Base-by-base conservation (phyloP, 2,888 invertebrate genomes). In the Cheilosia scutellata region DNA sequence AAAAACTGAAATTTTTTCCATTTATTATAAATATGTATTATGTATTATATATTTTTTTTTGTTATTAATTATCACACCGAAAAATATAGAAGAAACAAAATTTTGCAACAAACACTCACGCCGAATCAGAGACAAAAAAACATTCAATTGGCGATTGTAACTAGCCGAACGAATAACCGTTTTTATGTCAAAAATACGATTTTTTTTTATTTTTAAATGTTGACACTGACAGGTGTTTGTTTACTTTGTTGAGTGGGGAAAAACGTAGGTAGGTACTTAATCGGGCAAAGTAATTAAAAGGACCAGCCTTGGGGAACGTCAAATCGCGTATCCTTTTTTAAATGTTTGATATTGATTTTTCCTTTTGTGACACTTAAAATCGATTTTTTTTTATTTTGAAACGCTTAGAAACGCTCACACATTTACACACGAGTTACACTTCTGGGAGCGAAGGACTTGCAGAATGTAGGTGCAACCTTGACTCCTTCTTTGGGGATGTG, bases 151-250 rank as follows among this genome's bases (percentile, higher is more conserved):
- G 58, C 44, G 53, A 57, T 31, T 53, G 33, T 16, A 62, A 47
- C 60, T 25, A 66, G 37, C 40, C 16, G 13, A 44, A 47, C 3
- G 29, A 57, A 62, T 65, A 63, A 71, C 84, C 86, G 86, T 82
- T 86, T 63, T 6, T 79, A 25, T 72, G 86, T 86, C 76, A 86
- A 86, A 77, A 16, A 13, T 51, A 78, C 11, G 27, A 33, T 16
- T 20, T 42, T 27, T 33, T 49, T 53, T 11, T 51, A 25, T 16
- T 51, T 44, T 60, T 29, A 3, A 16, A 9, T 55, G 29, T 42
- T 55, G 58, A 51, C 68, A 74, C 57, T 82, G 86, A 86, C 86
- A 86, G 86, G 82, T 86, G 82, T 86, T 86, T 86, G 86, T 86
- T 86, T 86, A 82, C 82, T 86, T 66, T 63, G 70, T 66, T 5